These are phyloP conservation scores for Falco berigora DNA, from an alignment of 2,797 vertebrate species.

Conservation along the genomic window DNA sequence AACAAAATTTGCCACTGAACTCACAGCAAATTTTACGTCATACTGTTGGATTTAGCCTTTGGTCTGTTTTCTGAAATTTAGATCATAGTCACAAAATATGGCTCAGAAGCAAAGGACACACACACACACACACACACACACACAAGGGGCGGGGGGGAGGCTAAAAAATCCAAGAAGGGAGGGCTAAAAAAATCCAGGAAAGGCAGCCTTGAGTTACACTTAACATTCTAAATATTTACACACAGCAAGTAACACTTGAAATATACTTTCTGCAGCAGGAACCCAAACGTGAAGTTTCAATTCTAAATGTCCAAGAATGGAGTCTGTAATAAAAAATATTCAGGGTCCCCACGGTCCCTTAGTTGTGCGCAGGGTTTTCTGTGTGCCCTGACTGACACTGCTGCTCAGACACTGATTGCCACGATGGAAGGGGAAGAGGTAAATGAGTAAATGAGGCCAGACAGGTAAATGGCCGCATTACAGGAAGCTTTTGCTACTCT, in stretches of 20 bases:
- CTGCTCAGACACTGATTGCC: background rate
- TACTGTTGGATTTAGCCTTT: background rate
- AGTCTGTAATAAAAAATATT: background rate
- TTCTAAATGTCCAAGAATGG: background rate
- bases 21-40: background rate
- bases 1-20: background rate
- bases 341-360: background rate
- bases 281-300: background rate
- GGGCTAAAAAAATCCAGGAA: background rate
- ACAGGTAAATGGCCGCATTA: background rate
- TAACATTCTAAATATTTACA: background rate
- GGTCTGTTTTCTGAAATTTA: background rate
- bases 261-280: background rate
- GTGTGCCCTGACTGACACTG: background rate
- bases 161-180: background rate
- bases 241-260: background rate
- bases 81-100: background rate
- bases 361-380: background rate
- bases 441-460: background rate
- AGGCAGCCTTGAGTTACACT: background rate
- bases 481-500: background rate
- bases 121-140: background rate
- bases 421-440: background rate
- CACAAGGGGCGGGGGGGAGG: accelerated
- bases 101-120: background rate